Conservation (phyloP, 2,113 vertebrate genomes). For the Pyrgilauda ruficollis region DNA sequence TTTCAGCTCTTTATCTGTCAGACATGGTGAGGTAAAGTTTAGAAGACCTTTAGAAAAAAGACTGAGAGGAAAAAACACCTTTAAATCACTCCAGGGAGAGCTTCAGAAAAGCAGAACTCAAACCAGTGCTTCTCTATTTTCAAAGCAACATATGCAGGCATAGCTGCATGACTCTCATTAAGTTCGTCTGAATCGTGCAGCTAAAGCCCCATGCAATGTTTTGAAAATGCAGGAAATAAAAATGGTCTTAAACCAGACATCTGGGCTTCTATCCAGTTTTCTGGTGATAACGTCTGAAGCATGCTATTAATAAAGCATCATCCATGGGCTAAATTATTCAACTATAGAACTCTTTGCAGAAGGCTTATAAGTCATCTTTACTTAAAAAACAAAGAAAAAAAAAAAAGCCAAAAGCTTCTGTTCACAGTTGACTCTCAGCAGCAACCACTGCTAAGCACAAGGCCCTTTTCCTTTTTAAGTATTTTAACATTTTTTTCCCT, state of each 20-base stretch:
- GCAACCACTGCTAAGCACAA: background rate
- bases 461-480: background rate
- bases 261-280: conserved; percentile 36
- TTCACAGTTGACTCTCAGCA: background rate
- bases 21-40: background rate
- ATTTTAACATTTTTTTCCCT: rapidly evolving
- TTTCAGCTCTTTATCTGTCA: background rate
- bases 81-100: conserved; percentile 39
- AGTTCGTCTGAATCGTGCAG: conserved; percentile 39
- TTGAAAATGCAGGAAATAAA: conserved; percentile 53
- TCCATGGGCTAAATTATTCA: conserved; percentile 37
- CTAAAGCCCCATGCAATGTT: conserved; percentile 51
- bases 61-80: background rate
- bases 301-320: conserved; percentile 29
- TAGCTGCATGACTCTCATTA: conserved; percentile 58
- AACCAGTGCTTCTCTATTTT: background rate
- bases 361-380: background rate
- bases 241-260: conserved; percentile 24
- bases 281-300: background rate
- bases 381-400: background rate
- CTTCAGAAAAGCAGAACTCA: conserved; percentile 6
- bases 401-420: background rate
- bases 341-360: background rate
- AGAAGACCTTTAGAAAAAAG: conserved; percentile 37
- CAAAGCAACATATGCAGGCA: background rate